Evolutionary conservation across 2,888 invertebrate genomes (phyloP), one percentile per base, ranked within the genome.

Genomic region (Artemia sp.): DNA sequence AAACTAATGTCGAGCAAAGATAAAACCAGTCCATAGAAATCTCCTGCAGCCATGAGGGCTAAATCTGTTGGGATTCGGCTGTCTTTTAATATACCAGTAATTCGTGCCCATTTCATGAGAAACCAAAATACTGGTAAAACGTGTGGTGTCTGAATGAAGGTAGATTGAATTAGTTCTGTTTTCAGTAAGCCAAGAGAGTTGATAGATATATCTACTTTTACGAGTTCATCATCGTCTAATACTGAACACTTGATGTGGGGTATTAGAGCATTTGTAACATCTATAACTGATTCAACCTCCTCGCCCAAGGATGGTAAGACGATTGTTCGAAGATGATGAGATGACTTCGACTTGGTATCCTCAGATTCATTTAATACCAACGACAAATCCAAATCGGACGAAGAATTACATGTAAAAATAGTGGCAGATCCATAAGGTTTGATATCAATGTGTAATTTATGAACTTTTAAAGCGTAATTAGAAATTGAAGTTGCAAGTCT

Each of bases 1-100:
- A 38, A 38, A 38, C 38, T 38, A 38, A 38, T 38, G 12, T 51
- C 50, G 1, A 51, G 38, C 51, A 68, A n/a, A 51, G 12, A 51
- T n/a, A 68, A 12, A 19, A 68, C 68, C 11, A 68, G 68, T 7
- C 68, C 68, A 51, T 68, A 68, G 51, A 68, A 68, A 38, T 68
- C 68, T n/a, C 51, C 68, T n/a, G 68, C 51, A 12, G 68, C 51
- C 12, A 68, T 19, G n/a, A 51, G 68, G 11, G 68, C 24, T 51
- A 68, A n/a, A 12, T 50, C 51, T 12, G 51, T 51, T 12, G 68
- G 68, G 19, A 68, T 51, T 1, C 68, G 68, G 68, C 50, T 68
- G 19, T 68, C 68, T 51, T 51, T 68, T 12, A 68, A 19, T 19
- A 68, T 68, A 8, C 68, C 68, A 24, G 51, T 51, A 12, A 51